phyloP scores from a whole-genome alignment of 1,140 invertebrate species.

The Dysdera silvatica region DNA sequence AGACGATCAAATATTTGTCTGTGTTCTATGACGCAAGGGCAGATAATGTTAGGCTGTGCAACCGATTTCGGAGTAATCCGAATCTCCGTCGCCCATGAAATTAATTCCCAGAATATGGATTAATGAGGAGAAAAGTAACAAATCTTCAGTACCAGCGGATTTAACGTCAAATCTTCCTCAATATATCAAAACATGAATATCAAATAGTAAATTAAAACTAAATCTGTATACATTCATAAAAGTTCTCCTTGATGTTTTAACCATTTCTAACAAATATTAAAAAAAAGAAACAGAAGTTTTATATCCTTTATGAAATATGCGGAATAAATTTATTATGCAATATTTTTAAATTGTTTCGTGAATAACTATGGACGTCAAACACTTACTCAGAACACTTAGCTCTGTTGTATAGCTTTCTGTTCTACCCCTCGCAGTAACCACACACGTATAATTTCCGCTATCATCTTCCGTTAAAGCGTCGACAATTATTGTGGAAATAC shows the following conservation, averaged over 20 bases:
- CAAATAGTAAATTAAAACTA: background rate
- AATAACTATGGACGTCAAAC: background rate
- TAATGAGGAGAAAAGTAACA: no score
- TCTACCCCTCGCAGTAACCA: background rate
- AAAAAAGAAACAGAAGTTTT: background rate
- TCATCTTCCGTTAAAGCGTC: conserved; percentile 20
- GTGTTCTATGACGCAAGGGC: no score
- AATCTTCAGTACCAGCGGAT: no score
- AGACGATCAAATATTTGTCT: no score
- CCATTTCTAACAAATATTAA: no score
- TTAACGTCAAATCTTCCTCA: no score
- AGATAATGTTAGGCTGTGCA: no score
- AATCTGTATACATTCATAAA: background rate
- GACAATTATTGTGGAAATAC: conserved; percentile 13
- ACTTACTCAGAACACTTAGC: conserved; percentile 14
- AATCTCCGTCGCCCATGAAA: no score
- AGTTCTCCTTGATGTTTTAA: background rate
- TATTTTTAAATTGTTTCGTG: background rate
- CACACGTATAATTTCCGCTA: conserved; percentile 26
- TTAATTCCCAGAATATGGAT: no score
- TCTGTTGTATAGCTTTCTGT: conserved; percentile 12
- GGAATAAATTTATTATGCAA: background rate
- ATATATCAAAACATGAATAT: background rate
- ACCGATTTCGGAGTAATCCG: no score
- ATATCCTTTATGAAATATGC: background rate